phyloP scores from a whole-genome alignment of 2,113 vertebrate species.

The Nanger granti region DNA sequence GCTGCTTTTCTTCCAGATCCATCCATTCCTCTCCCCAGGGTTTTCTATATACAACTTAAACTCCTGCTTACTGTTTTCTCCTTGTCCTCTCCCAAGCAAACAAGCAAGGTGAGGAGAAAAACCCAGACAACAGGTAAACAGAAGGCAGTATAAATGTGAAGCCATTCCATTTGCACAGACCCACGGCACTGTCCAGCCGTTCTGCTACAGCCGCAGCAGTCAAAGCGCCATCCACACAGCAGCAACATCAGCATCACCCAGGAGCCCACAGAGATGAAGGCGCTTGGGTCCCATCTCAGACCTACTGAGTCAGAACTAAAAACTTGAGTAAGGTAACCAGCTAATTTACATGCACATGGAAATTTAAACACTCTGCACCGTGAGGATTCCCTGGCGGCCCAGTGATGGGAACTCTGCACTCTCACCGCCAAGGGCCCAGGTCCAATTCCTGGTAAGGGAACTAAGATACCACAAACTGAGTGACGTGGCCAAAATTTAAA shows the following conservation, averaged over 20 bases:
- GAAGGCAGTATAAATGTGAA: neutral
- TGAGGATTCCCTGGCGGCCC: neutral
- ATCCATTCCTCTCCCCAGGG: neutral
- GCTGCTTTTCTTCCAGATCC: neutral
- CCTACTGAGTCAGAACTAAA: neutral
- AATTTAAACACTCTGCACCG: neutral
- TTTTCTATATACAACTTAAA: neutral
- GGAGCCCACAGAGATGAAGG: neutral
- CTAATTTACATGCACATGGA: neutral
- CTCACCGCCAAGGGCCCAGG: neutral
- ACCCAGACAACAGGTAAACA: neutral
- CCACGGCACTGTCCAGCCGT: neutral
- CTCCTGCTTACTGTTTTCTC: neutral
- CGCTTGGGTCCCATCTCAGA: neutral
- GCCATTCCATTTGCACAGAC: neutral
- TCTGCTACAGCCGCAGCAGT: neutral
- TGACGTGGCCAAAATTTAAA: neutral
- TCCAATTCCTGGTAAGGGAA: neutral
- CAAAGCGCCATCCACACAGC: neutral
- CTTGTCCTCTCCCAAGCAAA: neutral
- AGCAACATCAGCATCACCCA: neutral
- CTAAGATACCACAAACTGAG: neutral
- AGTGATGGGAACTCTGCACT: neutral
- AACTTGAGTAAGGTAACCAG: neutral
- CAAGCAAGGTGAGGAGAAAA: neutral